Percentiles rank a stretch among this genome's conserved stretches.
Evolutionary conservation across 2,888 invertebrate genomes (phyloP).

Genomic region (Chrysolina oricalcia): DNA sequence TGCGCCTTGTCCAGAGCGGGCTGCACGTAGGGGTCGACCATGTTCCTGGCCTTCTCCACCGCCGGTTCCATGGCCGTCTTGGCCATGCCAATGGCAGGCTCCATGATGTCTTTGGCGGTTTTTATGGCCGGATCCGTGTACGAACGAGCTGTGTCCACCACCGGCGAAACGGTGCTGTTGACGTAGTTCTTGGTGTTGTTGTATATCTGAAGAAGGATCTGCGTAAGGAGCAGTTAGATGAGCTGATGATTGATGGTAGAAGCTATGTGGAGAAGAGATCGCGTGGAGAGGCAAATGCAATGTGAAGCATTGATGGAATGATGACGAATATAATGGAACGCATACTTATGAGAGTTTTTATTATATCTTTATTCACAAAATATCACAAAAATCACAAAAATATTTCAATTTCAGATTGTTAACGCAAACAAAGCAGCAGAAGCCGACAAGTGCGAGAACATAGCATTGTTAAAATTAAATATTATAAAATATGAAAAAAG

Average conservation of each 20-base stretch:
- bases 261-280: conserved; percentile 22
- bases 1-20: conserved; percentile 62
- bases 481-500: too few relatives aligned
- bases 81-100: conserved; percentile 61
- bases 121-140: conserved; percentile 65
- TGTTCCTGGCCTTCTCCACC: conserved; percentile 57
- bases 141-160: conserved; percentile 59
- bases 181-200: conserved; percentile 70
- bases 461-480: too few relatives aligned
- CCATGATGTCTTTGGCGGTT: conserved; percentile 60
- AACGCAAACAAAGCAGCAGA: too few relatives aligned
- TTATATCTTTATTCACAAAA: too few relatives aligned
- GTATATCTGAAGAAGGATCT: conserved; percentile 70
- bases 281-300: too few relatives aligned
- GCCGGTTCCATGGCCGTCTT: conserved; percentile 60
- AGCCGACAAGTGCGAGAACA: too few relatives aligned
- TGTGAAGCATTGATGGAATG: too few relatives aligned
- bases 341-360: too few relatives aligned
- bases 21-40: conserved; percentile 62
- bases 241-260: conserved; percentile 28
- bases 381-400: too few relatives aligned
- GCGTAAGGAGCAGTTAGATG: conserved; percentile 57
- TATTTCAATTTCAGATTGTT: too few relatives aligned
- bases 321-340: too few relatives aligned
- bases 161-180: conserved; percentile 61